Evolutionary conservation across 2,113 vertebrate species (phyloP), one percentile per base, ranked within the genome.

Genomic region (Sterna hirundo): DNA sequence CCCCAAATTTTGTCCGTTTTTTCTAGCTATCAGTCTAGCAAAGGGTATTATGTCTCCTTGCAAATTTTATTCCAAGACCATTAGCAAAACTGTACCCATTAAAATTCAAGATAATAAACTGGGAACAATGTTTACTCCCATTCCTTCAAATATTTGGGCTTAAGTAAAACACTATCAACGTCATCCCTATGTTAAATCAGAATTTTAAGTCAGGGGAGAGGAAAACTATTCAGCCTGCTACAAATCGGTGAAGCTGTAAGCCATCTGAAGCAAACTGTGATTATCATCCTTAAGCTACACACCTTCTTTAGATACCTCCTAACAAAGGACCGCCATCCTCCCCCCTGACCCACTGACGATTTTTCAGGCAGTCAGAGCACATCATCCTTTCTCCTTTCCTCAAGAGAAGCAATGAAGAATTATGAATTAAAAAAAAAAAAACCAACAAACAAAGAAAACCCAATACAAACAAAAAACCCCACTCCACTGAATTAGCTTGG

Each of bases 1-100:
- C 3, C 4, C 10, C 10, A 5, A 11, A 17, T 86, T 19, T 17
- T 19, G 14, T 5, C 6, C 1, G 0, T 16, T 78, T 86, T 62
- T 36, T 42, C 26, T 51, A 69, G 22, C 44, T 68, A 32, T 30
- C 13, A 9, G 27, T 10, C 11, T 42, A 46, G 15, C 29, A 60
- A 66, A 22, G 30, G 15, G 15, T 38, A 21, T 11, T 82, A 3
- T 7, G 16, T 32, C 25, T 34, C 52, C 30, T 32, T 49, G 15
- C 10, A 75, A 91, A 66, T 10, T 42, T 76, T 4, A 32, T 42
- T 90, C 38, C 15, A 74, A n/a, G 26, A 26, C 20, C 23, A 88
- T 23, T 22, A 71, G 30, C 6, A 79, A 70, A 70, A 70, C 22
- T 20, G 7, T 6, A 12, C 1, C 54, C 11, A 14, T 61, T 70